Evolutionary conservation across 2,113 vertebrate genomes (phyloP).

Genomic region (Nanorana parkeri): DNA sequence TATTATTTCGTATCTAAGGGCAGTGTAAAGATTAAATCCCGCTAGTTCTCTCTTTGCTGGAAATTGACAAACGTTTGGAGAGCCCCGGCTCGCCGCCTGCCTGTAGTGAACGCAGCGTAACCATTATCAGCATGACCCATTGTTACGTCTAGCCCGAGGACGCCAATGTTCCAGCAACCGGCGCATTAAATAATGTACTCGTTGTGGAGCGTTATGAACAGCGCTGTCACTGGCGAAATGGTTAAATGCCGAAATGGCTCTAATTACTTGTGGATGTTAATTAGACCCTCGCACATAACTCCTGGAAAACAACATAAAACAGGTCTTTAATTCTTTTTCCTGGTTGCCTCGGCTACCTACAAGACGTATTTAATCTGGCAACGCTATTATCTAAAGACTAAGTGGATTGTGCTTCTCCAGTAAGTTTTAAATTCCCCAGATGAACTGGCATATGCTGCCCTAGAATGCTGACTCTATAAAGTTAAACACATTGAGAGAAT

Average conservation of each 20-base stretch:
- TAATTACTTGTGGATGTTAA: constrained; percentile 43
- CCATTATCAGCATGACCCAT: constrained; percentile 1
- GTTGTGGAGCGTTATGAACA: constrained; percentile 23
- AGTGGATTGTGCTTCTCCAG: constrained; percentile 43
- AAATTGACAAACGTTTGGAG: constrained; percentile 4
- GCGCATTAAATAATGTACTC: constrained; percentile 21
- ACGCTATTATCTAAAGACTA: constrained; percentile 37
- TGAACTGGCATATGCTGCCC: constrained; percentile 33
- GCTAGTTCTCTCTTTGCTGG: neutral
- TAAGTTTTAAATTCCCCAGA: constrained; percentile 36
- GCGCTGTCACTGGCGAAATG: constrained; percentile 22
- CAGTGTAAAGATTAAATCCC: neutral
- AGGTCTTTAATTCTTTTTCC: constrained; percentile 12
- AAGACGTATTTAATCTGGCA: constrained; percentile 39
- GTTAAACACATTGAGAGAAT: constrained; percentile 38
- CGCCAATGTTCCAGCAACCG: neutral
- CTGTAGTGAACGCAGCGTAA: neutral
- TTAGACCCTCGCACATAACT: constrained; percentile 15
- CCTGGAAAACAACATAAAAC: constrained; percentile 21
- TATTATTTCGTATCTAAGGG: neutral
- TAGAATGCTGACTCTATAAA: constrained; percentile 32
- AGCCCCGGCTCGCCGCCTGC: neutral
- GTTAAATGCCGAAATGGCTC: constrained; percentile 7
- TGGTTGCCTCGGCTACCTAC: constrained; percentile 1
- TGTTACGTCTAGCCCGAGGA: constrained; percentile 18